These are phyloP conservation scores for Crotalus horridus DNA, from an alignment of 2,113 vertebrate species.

Conservation along the genomic window DNA sequence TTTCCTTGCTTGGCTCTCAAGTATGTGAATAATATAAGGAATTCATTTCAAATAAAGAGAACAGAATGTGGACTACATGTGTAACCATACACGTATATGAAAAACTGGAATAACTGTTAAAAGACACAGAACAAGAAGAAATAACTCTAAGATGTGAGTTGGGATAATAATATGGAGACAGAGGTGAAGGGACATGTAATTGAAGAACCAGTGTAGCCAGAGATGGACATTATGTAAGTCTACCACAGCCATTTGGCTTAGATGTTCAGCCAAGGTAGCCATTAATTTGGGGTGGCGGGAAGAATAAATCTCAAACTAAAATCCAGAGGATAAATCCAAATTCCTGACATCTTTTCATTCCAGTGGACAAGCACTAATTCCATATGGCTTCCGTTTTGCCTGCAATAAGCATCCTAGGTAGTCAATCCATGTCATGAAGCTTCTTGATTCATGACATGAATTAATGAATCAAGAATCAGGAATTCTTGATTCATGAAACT, in stretches of 20 bases:
- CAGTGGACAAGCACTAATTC: not conserved
- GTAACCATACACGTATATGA: not conserved
- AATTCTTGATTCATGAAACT: not conserved
- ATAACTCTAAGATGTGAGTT: not conserved
- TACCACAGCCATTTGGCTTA: not conserved
- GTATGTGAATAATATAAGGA: not conserved
- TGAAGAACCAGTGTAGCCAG: not conserved
- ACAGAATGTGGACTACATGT: not conserved
- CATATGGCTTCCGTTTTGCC: not conserved
- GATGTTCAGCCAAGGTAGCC: not conserved
- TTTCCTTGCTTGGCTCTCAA: not conserved
- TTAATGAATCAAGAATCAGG: not conserved
- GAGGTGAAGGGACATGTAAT: not conserved
- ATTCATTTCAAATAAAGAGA: not conserved
- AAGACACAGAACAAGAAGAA: not conserved
- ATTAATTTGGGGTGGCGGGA: not conserved
- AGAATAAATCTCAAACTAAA: not conserved
- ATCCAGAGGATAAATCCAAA: not conserved
- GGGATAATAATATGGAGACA: not conserved
- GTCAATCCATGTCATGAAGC: not conserved
- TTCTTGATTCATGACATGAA: not conserved
- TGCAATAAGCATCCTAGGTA: not conserved
- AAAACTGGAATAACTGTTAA: not conserved
- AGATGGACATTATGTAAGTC: not conserved
- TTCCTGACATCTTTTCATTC: not conserved